Evolutionary conservation across 2,888 invertebrate species (phyloP).

Genomic region (Thyatira batis): DNA sequence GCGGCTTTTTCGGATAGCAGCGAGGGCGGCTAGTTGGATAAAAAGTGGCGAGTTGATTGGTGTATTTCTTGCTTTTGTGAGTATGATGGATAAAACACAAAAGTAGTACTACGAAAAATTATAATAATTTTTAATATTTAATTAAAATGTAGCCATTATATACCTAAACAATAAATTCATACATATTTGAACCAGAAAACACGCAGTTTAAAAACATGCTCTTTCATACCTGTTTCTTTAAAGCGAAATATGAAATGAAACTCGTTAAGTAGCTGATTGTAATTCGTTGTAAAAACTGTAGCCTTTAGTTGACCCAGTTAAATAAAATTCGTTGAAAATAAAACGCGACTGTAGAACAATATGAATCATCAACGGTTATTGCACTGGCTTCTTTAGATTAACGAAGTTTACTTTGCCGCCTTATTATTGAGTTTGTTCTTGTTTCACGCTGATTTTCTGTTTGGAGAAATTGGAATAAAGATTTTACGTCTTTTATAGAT

Average conservation of each 20-base stretch:
- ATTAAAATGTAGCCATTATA: too few relatives aligned
- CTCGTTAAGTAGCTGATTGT: not conserved
- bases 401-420: slow-evolving; percentile 25
- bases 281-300: not conserved
- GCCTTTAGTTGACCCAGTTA: slow-evolving; percentile 22
- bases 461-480: slow-evolving; percentile 1
- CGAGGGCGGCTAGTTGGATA: not conserved
- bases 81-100: too few relatives aligned
- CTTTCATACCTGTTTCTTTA: too few relatives aligned
- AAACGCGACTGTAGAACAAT: not conserved
- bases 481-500: not conserved
- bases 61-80: not conserved
- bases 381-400: slow-evolving; percentile 15
- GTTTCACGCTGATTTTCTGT: slow-evolving; percentile 22
- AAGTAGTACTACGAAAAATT: too few relatives aligned
- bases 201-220: too few relatives aligned
- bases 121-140: too few relatives aligned
- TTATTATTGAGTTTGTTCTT: slow-evolving; percentile 30
- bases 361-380: slow-evolving; percentile 19
- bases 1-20: not conserved
- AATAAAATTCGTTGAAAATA: slow-evolving; percentile 14
- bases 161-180: too few relatives aligned
- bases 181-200: too few relatives aligned
- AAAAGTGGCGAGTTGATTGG: not conserved
- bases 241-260: not conserved